Evolutionary conservation across 2,888 invertebrate species (phyloP).

Genomic region (Pterobdella sp.): DNA sequence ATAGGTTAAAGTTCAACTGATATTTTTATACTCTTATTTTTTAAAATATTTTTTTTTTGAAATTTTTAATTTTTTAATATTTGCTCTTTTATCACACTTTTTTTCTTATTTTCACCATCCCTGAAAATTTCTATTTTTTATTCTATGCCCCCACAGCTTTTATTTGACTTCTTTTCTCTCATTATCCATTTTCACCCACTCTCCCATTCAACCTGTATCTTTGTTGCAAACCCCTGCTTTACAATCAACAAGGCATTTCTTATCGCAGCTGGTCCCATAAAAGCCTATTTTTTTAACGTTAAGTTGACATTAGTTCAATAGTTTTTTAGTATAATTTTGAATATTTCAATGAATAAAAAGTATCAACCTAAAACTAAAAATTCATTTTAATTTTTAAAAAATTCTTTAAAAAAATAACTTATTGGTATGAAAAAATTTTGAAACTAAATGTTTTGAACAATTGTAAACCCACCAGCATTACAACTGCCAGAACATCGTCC

Average conservation of each 20-base stretch:
- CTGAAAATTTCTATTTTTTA: too few species aligned
- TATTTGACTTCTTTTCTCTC: neutral
- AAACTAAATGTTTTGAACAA: too few species aligned
- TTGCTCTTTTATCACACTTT: neutral
- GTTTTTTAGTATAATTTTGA: too few species aligned
- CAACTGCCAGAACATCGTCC: slow-evolving; percentile 44
- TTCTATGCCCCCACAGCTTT: neutral
- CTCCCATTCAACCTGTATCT: neutral
- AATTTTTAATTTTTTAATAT: neutral
- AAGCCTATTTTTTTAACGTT: too few species aligned
- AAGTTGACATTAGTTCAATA: too few species aligned
- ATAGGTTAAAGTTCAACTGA: neutral
- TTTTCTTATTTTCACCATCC: neutral
- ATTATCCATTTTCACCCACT: neutral
- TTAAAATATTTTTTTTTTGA: neutral
- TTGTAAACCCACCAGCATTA: neutral
- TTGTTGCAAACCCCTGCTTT: neutral
- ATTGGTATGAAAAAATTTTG: too few species aligned
- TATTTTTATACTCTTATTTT: neutral
- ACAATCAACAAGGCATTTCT: neutral
- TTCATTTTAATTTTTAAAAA: too few species aligned
- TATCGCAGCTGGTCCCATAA: neutral
- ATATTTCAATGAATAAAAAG: too few species aligned
- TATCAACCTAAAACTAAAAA: too few species aligned
- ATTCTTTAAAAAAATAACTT: too few species aligned